Base-by-base conservation (phyloP, 2,797 vertebrate genomes). In the Poeciliopsis infans region DNA sequence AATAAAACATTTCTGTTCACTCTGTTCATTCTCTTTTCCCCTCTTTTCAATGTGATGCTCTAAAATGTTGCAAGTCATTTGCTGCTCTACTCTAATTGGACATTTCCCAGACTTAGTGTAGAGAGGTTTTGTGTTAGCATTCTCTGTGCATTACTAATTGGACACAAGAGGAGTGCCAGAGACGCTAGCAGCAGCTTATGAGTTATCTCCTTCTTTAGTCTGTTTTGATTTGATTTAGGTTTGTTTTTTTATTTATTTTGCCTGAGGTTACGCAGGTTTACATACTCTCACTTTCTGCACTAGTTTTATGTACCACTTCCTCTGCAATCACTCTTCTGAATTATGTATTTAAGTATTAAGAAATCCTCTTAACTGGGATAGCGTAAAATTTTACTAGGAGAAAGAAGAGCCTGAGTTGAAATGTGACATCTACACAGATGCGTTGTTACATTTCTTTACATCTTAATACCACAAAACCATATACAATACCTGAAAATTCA, bases 51-150 rank as follows among this genome's bases (percentile, higher is more conserved):
- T 91, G 90, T 91, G 90, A 92, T 83, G 87, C 89, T 96, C 94
- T 83, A 68, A 94, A 94, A 95, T 95, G 95, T 89, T 88, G 86
- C 94, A 92, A 96, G 95, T 95, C 95, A 92, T 96, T 96, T 94
- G 18, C 96, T 97, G 97, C 97, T 97, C 97, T 96, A 96, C 96
- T 97, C 96, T 98, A 98, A 98, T 97, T 97, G 97, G 96, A 97
- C 95, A 97, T 97, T 97, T 97, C 96, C 96, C 96, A 96, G 96
- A 96, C 95, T 96, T 96, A 97, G 95, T 96, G 95, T 94, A 94
- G 94, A 94, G 95, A 96, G 96, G 95, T 90, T 93, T 93, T 94
- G 95, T 96, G 93, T 97, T 97, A 97, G 95, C 94, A 92, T 96
- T 96, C 96, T 95, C 96, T 96, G 96, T 96, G 96, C 97, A 96